Base-by-base conservation (phyloP, 2,888 invertebrate genomes). In the Amitus sp. region DNA sequence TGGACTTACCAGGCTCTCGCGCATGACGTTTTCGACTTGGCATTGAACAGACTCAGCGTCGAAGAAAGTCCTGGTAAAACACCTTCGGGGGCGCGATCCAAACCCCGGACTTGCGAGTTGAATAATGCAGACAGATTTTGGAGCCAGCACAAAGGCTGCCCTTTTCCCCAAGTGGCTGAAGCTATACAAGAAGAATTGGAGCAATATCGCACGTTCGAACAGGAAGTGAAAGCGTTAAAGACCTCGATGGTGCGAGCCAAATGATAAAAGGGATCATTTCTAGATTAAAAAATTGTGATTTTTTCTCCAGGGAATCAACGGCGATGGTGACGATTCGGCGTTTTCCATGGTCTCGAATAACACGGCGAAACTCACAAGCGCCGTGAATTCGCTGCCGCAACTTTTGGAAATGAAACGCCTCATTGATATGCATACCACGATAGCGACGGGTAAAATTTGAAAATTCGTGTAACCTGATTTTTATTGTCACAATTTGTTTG, bases 1-100 rank as follows among this genome's bases (percentile, higher is more conserved):
- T 99, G 99, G 99, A 99, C 98, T 0, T 99, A 99, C 82, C 99
- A 99, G 83, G 98, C 99, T 1, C 84, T 99, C 51, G 92, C 95
- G 18, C 98, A 99, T 82, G 99, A 99, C 86, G 93, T 98, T 2
- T 83, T 99, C 54, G 95, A 97, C 76, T 86, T 98, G 69, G 90
- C 95, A 6, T 84, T 98, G 54, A 99, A 99, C 83, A 87, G 95
- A 34, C 65, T 94, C 0, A 87, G 89, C 39, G 88, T 93, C 10
- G 88, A 88, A 59, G 92, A 92, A 71, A 86, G 85, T 45, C 82
- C 81, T 0, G 82, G 83, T 1, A 79, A 80, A 50, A 82, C 86
- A 5, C 82, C 86, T 1, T 81, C 85, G n/a, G 85, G 85, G 0
- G 88, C 89, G 2, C 87, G 90, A 52, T 84, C 89, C 5, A 96